A percentile compares a stretch with the other conserved stretches of the same genome.
phyloP scores from a whole-genome alignment of 2,113 vertebrate genomes.

The Copsychus sechellarum region DNA sequence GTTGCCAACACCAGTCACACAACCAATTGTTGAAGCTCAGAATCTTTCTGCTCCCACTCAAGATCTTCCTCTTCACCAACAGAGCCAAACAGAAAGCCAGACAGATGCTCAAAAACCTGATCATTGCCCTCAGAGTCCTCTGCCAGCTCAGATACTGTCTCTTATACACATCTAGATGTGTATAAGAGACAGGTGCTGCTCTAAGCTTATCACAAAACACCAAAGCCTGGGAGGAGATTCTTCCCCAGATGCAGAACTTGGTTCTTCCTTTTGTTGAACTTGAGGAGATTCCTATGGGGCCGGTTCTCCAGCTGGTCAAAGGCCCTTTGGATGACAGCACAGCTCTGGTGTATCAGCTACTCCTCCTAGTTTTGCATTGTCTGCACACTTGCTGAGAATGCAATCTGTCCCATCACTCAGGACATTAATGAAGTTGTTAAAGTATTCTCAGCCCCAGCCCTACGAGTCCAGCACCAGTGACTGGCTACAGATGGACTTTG shows the following conservation, averaged over 20 bases:
- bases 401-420: not conserved
- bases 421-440: not conserved
- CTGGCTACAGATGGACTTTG: too few species aligned
- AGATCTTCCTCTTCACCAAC: accelerated
- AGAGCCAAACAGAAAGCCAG: not conserved
- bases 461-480: too few species aligned
- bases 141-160: not conserved
- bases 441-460: not conserved
- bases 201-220: not conserved
- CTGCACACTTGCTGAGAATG: not conserved
- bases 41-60: not conserved
- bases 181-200: too few species aligned
- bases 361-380: not conserved
- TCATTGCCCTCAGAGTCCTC: not conserved
- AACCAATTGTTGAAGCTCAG: not conserved
- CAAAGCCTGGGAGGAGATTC: not conserved
- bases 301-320: not conserved
- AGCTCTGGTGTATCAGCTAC: not conserved
- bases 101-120: accelerated
- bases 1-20: not conserved
- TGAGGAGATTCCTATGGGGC: not conserved
- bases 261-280: not conserved
- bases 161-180: too few species aligned
- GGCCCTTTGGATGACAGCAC: not conserved
- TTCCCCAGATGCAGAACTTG: not conserved